Conservation (phyloP, 2,797 vertebrate genomes). For the Pogoniulus pusillus region DNA sequence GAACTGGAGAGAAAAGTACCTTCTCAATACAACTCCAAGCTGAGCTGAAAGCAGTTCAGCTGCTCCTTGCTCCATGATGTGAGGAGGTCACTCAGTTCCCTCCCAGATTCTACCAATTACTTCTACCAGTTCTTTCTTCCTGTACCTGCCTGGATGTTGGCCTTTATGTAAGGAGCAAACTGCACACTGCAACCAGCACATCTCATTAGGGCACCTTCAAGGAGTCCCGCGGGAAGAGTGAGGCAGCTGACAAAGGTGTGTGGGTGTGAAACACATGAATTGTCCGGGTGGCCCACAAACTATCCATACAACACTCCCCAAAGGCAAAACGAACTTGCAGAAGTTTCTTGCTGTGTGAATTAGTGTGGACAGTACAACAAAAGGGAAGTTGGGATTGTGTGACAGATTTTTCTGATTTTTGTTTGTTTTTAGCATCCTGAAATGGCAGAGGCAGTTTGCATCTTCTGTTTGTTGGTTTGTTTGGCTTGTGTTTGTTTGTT, state of each 20-base stretch:
- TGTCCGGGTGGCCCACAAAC: not conserved
- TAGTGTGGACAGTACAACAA: not conserved
- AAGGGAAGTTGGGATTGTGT: not conserved
- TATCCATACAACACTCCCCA: not conserved
- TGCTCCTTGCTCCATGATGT: not conserved
- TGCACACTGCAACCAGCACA: not conserved
- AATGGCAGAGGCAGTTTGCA: not conserved
- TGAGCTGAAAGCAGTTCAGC: not conserved
- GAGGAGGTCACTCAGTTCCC: not conserved
- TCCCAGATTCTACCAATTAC: not conserved
- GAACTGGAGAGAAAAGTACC: accelerated
- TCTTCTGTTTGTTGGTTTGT: not conserved
- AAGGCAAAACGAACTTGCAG: not conserved
- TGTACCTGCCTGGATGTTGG: not conserved
- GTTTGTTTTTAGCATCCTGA: not conserved
- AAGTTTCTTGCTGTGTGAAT: not conserved
- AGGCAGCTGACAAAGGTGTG: not conserved
- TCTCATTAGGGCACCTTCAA: not conserved
- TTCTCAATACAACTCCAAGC: not conserved
- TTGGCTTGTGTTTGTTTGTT: not conserved
- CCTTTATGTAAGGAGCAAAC: not conserved
- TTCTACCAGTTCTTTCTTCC: not conserved
- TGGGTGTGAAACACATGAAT: not conserved
- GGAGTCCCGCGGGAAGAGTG: not conserved
- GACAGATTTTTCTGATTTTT: not conserved